Evolutionary conservation across 2,797 vertebrate species (phyloP).

Genomic region (Rachycentron canadum): DNA sequence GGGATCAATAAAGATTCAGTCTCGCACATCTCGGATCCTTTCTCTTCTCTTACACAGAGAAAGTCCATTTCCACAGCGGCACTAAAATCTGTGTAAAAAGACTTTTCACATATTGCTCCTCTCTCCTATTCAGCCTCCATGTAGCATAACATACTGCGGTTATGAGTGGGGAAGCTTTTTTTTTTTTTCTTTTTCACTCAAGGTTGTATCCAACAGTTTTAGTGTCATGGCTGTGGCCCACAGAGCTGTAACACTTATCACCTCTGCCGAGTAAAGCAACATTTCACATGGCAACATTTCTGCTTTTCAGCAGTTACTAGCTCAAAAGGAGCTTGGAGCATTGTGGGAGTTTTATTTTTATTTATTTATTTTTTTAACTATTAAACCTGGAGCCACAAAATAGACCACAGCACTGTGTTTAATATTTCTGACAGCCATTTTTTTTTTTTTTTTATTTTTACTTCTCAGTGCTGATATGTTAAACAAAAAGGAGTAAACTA

Average conservation of each 20-base stretch:
- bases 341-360: not conserved
- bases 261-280: constrained; percentile 27
- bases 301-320: constrained; percentile 30
- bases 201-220: constrained; percentile 49
- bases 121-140: not conserved
- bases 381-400: constrained; percentile 3
- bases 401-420: not conserved
- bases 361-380: not conserved
- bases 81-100: constrained; percentile 12
- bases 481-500: not conserved
- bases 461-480: not conserved
- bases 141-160: constrained; percentile 17
- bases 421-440: not conserved
- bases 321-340: constrained; percentile 17
- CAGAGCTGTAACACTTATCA: constrained; percentile 35
- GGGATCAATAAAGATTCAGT: not conserved
- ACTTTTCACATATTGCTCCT: constrained; percentile 1
- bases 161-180: constrained; percentile 28
- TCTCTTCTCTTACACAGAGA: not conserved
- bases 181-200: constrained; percentile 53
- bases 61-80: not conserved
- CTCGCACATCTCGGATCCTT: not conserved
- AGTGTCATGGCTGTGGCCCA: constrained; percentile 30
- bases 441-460: no score
- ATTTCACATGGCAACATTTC: constrained; percentile 33